These are phyloP conservation scores for Gryllus bimaculatus DNA, from an alignment of 1,140 invertebrate species.

Conservation along the genomic window DNA sequence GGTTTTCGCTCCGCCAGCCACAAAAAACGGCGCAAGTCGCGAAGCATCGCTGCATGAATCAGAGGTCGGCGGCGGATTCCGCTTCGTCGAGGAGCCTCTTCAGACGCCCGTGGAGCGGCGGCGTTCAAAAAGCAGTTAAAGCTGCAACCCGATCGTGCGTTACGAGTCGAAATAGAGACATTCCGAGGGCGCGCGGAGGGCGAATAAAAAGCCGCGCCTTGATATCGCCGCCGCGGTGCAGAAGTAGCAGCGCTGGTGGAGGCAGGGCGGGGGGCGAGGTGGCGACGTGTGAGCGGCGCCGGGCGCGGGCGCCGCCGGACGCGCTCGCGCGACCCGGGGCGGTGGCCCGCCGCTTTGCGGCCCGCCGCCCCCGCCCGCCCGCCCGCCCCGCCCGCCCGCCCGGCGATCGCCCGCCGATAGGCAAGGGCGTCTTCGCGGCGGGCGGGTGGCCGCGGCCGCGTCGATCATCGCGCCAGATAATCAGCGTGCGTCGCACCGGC, in stretches of 20 bases:
- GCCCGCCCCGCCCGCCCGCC: no score
- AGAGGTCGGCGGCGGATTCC: background rate
- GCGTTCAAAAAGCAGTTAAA: background rate
- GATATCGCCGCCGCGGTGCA: background rate
- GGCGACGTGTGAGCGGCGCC: no score
- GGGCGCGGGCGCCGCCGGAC: no score
- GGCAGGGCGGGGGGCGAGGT: no score
- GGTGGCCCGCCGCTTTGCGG: no score
- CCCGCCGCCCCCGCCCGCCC: no score
- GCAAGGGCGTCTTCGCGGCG: no score
- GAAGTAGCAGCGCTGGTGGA: background rate
- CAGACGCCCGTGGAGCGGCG: background rate
- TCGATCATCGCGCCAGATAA: slow-evolving; percentile 3
- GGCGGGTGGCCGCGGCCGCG: no score
- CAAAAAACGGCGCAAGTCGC: no score
- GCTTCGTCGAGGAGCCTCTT: background rate
- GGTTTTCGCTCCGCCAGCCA: no score
- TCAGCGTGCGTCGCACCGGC: background rate
- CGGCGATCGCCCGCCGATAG: background rate
- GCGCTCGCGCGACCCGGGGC: no score
- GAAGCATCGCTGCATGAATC: no score
- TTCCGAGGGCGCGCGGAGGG: background rate
- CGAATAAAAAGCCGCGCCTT: background rate
- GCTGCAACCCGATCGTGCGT: background rate
- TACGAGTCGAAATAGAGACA: background rate